Conservation (phyloP, 2,113 vertebrate genomes). For the Psammodynastes pulverulentus region DNA sequence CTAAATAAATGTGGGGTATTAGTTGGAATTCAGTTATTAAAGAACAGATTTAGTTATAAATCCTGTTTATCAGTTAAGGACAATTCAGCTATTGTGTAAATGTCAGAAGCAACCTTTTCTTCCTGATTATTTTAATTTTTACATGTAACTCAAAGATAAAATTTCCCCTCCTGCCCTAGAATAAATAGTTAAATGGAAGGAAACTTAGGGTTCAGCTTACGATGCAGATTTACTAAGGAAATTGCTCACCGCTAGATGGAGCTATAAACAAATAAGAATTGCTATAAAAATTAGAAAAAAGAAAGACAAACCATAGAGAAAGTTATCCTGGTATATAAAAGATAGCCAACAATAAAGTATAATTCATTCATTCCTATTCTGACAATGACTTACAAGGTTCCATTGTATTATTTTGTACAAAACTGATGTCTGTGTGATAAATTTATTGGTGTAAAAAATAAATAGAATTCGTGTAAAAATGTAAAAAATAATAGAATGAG, state of each 20-base stretch:
- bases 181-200: background rate
- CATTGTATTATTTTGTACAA: background rate
- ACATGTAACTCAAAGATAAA: background rate
- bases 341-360: background rate
- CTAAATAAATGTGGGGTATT: background rate
- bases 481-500: background rate
- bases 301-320: background rate
- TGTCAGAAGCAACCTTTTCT: background rate
- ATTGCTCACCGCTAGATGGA: conserved; percentile 11
- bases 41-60: background rate
- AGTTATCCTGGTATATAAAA: background rate
- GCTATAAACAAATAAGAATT: background rate
- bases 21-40: background rate
- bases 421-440: no score
- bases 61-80: background rate
- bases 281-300: background rate
- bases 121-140: background rate
- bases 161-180: background rate
- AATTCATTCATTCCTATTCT: background rate
- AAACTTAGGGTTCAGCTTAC: background rate
- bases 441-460: no score
- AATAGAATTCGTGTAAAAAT: no score
- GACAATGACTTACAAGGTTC: background rate
- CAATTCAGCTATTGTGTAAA: background rate
- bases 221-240: background rate